Evolutionary conservation across 2,113 vertebrate genomes (phyloP).

Genomic region (Azemiops feae): DNA sequence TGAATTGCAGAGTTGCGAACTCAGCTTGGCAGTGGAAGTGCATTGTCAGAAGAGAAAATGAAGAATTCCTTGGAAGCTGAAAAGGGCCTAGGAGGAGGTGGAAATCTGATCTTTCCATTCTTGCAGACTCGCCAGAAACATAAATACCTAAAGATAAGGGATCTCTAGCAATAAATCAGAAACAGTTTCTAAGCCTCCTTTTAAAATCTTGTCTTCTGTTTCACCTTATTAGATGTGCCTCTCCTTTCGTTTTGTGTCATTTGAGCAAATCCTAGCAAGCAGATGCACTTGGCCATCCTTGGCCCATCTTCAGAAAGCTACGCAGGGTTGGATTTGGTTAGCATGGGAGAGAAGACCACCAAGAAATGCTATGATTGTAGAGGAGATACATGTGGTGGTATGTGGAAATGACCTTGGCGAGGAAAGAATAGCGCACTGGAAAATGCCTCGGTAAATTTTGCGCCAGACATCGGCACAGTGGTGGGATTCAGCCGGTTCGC

Average conservation of each 20-base stretch:
- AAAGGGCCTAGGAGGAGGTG: neutral
- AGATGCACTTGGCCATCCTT: neutral
- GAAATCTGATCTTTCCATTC: neutral
- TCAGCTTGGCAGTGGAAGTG: neutral
- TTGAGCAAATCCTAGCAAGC: neutral
- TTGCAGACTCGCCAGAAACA: neutral
- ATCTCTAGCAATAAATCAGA: neutral
- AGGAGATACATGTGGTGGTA: neutral
- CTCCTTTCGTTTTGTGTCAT: neutral
- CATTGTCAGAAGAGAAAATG: neutral
- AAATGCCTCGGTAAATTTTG: neutral
- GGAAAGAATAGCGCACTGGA: fast-evolving
- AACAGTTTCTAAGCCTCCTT: neutral
- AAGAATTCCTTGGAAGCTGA: too few species aligned
- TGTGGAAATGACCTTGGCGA: neutral
- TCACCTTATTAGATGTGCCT: neutral
- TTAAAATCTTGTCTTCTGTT: neutral
- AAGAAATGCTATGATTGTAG: neutral
- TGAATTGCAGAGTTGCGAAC: neutral
- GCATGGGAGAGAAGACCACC: neutral
- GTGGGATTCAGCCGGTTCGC: too few species aligned
- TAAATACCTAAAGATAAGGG: too few species aligned
- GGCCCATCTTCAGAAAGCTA: neutral
- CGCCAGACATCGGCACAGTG: too few species aligned
- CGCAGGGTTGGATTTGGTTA: neutral